Evolutionary conservation across 2,113 vertebrate species (phyloP).

Genomic region (Coptodon bakossiorum): DNA sequence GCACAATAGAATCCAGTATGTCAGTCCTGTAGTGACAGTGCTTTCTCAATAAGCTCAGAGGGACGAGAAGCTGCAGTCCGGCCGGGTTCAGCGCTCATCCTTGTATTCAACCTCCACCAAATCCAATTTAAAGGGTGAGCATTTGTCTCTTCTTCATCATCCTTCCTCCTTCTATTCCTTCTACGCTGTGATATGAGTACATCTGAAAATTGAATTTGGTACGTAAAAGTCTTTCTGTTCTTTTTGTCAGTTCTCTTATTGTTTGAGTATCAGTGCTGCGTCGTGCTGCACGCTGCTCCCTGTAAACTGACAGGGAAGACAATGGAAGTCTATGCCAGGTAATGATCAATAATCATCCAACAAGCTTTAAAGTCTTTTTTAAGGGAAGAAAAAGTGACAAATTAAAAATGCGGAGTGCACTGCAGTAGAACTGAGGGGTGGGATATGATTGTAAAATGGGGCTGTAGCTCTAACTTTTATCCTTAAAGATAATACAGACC

Average conservation of each 20-base stretch:
- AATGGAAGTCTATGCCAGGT: background rate
- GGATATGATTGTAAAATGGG: background rate
- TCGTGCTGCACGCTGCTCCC: background rate
- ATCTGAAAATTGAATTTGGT: constrained; percentile 8
- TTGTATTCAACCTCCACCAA: background rate
- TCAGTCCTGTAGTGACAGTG: background rate
- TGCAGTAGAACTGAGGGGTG: background rate
- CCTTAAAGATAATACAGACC: background rate
- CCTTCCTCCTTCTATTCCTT: background rate
- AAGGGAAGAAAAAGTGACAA: background rate
- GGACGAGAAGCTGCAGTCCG: background rate
- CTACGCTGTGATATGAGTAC: background rate
- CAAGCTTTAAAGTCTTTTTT: background rate
- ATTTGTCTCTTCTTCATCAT: background rate
- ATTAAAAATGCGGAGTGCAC: background rate
- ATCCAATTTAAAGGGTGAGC: background rate
- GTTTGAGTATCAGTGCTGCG: background rate
- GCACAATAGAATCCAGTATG: constrained; percentile 67
- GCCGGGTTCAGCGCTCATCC: background rate
- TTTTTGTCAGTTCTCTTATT: background rate
- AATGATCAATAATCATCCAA: background rate
- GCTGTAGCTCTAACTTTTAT: background rate
- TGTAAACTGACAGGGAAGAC: background rate
- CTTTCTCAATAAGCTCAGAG: background rate
- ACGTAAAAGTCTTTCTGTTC: background rate